Evolutionary conservation across 2,888 invertebrate species (phyloP), one percentile per base, ranked within the genome.

Genomic region (Tethea ocularis): DNA sequence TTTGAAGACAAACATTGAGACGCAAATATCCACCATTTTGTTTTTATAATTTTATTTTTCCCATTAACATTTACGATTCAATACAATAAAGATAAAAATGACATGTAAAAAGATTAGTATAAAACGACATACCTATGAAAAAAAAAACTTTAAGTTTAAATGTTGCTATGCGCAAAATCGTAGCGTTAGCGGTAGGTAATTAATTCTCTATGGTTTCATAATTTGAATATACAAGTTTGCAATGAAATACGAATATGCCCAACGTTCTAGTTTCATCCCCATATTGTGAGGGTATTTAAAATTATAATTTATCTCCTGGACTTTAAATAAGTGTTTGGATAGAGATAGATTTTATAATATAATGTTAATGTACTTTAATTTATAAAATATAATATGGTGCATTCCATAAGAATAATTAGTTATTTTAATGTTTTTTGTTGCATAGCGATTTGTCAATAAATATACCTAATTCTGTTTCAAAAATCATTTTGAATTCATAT

Each of bases 61-160:
- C n/a, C n/a, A n/a, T n/a, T n/a, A n/a, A n/a, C n/a, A n/a, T n/a
- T n/a, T n/a, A n/a, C n/a, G n/a, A n/a, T n/a, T n/a, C 2, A 24
- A 24, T 24, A 2, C 24, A 8, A 60, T 64, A 67, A 61, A 51
- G n/a, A n/a, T 2, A n/a, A n/a, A 17, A 10, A 2, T 33, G 2
- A 7, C 6, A 2, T 8, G 13, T 13, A 1, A 7, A 2, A 17
- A 46, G n/a, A 46, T 1, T 46, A 46, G 8, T 46, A 10, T 20
- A 10, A 10, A 0, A 33, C 4, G 3, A n/a, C 38, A 38, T 20
- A 46, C 6, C 13, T 10, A 20, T 20, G 8, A 46, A 46, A n/a
- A 41, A 41, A 5, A n/a, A n/a, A n/a, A n/a, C n/a, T n/a, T 41
- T 17, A 5, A 46, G 20, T 46, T 46, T 15, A 7, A 46, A 20